Conservation (phyloP, 2,888 invertebrate genomes). For the Lutraria lutraria region DNA sequence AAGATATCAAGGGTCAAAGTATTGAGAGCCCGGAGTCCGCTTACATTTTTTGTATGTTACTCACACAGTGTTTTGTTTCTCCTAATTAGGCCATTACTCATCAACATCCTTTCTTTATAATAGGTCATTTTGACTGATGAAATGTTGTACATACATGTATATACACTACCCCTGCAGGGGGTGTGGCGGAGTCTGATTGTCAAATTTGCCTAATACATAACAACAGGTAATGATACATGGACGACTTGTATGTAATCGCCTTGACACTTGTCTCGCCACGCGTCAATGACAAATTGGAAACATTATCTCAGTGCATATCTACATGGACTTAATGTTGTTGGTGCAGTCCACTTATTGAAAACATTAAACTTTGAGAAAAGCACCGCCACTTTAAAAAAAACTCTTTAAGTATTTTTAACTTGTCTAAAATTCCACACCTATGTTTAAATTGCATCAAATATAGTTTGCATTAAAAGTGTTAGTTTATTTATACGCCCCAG, state of each 20-base stretch:
- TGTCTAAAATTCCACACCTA: too few species aligned
- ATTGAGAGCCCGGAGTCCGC: too few species aligned
- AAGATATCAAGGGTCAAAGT: too few species aligned
- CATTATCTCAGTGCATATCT: neutral
- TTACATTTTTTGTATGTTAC: neutral
- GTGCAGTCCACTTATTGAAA: neutral
- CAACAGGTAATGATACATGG: too few species aligned
- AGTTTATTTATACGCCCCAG: too few species aligned
- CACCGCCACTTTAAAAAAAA: neutral
- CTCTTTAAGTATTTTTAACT: too few species aligned
- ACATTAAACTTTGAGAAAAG: neutral
- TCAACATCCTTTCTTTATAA: conserved; percentile 33
- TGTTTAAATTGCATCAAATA: too few species aligned
- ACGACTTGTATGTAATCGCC: neutral
- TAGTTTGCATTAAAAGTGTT: too few species aligned
- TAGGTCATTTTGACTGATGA: conserved; percentile 30
- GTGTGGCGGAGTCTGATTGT: neutral
- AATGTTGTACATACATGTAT: neutral
- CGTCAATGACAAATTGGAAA: neutral
- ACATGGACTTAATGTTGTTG: neutral
- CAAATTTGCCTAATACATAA: neutral
- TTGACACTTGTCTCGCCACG: conserved; percentile 11
- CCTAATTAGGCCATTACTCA: conserved; percentile 20
- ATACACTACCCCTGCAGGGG: conserved; percentile 4
- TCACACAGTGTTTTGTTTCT: neutral